Evolutionary conservation across 2,888 invertebrate genomes (phyloP).

Genomic region (Andrena praecox): DNA sequence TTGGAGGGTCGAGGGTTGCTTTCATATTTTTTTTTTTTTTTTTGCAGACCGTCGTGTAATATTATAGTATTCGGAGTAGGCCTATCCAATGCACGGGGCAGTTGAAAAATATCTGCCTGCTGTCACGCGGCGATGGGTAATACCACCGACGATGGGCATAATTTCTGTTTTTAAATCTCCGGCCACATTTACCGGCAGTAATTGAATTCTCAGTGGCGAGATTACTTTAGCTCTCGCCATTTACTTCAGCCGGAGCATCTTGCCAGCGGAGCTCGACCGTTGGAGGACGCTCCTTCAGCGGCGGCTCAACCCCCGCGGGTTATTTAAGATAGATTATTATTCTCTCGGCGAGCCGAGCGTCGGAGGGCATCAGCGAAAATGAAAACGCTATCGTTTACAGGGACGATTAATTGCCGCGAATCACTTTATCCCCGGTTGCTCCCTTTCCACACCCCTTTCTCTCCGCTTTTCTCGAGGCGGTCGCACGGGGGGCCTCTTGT

Average conservation of each 20-base stretch:
- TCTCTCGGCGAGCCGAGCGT: conserved; percentile 60
- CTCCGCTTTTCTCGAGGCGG: conserved; percentile 22
- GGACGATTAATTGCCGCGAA: conserved; percentile 79
- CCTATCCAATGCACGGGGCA: no score
- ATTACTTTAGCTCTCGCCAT: conserved; percentile 79
- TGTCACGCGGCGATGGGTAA: conserved; percentile 62
- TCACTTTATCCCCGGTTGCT: conserved; percentile 67
- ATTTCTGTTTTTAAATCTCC: conserved; percentile 82
- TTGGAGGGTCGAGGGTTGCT: no score
- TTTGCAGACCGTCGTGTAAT: no score
- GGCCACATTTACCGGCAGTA: conserved; percentile 78
- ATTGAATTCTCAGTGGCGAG: conserved; percentile 81
- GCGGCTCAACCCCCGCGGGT: conserved; percentile 78
- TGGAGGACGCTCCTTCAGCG: conserved; percentile 51
- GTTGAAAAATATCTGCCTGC: not conserved
- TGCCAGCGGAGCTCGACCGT: conserved; percentile 45
- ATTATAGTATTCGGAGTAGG: no score
- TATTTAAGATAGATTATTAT: conserved; percentile 84
- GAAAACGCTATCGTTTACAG: conserved; percentile 83
- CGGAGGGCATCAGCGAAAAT: conserved; percentile 80
- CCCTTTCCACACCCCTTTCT: conserved; percentile 25
- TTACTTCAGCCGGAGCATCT: conserved; percentile 64
- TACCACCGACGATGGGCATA: conserved; percentile 75
- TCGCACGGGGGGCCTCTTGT: conserved; percentile 48
- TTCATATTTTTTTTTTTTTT: no score